These are phyloP conservation scores for Calyptomena viridis DNA, from an alignment of 2,113 vertebrate species.

Conservation along the genomic window DNA sequence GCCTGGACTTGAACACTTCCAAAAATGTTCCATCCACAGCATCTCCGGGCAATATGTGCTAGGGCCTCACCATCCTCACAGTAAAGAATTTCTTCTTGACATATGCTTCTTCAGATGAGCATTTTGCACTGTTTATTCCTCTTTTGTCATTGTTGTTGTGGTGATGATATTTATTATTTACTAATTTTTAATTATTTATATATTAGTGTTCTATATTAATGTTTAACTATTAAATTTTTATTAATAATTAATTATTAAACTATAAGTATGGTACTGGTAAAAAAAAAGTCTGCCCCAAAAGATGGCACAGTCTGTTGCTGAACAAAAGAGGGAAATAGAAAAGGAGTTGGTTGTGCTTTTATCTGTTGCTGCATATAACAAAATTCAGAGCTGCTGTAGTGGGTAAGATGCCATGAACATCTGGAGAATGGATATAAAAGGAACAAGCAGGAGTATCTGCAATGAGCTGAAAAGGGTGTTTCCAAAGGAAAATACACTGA, in stretches of 20 bases:
- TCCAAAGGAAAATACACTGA: background rate
- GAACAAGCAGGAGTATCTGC: background rate
- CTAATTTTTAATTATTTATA: background rate
- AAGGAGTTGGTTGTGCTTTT: background rate
- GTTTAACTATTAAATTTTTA: too few species aligned
- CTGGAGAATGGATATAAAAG: background rate
- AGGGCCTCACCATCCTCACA: rapidly evolving
- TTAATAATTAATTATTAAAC: background rate
- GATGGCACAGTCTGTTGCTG: background rate
- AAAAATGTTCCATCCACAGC: background rate
- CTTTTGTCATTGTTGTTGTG: background rate
- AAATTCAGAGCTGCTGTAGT: background rate
- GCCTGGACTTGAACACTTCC: too few species aligned
- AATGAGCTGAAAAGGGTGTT: background rate
- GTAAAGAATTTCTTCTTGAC: background rate
- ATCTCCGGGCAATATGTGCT: too few species aligned
- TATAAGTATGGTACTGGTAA: background rate
- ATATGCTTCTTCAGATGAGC: background rate
- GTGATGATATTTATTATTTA: background rate
- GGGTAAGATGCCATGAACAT: background rate
- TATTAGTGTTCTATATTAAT: too few species aligned
- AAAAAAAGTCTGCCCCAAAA: background rate
- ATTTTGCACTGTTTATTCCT: background rate
- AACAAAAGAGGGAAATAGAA: background rate
- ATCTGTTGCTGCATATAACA: background rate